Evolutionary conservation across 2,797 vertebrate species (phyloP), one percentile per base, ranked within the genome.

Genomic region (Tragelaphus eurycerus): DNA sequence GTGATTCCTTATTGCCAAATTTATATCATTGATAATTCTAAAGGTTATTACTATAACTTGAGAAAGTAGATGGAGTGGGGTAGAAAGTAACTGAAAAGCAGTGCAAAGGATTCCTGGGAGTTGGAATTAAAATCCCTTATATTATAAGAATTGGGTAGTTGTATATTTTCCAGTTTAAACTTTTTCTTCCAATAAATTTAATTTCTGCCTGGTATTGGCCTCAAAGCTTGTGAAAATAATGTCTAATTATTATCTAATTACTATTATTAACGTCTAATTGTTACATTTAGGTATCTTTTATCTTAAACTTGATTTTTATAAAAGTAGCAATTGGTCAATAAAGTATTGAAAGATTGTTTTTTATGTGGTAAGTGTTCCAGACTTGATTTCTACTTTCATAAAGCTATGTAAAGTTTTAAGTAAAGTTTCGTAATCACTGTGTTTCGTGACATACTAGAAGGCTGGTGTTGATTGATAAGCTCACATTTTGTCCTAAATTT

Each of bases 311-410:
- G 54, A 52, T 83, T 89, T n/a, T 81, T 89, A 59, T 55, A 82
- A 96, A 92, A 92, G 57, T 97, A 94, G 79, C 23, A 84, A 1
- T 71, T 90, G 34, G 23, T 86, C 11, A 38, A 5, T 91, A 50
- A 78, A 67, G 15, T 96, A 93, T 50, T 93, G 64, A 94, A 89
- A 95, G 27, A 90, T 71, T 82, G 19, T 95, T 94, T 95, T 34
- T 94, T 13, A 31, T 34, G 12, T 13, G 50, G 29, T 71, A 82
- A 87, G 50, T 87, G 23, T 92, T 84, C 38, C 85, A 79, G 31
- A 50, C 17, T 79, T 96, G 64, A 83, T 74, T 95, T 81, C 34
- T 93, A 62, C 64, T 94, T 94, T 25, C 76, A 1, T 83, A 95
- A 90, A 88, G n/a, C 54, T 94, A 9, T 12, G 5, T 71, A 6